Evolutionary conservation across 2,888 invertebrate genomes (phyloP).

Genomic region (Nyleta sp.): DNA sequence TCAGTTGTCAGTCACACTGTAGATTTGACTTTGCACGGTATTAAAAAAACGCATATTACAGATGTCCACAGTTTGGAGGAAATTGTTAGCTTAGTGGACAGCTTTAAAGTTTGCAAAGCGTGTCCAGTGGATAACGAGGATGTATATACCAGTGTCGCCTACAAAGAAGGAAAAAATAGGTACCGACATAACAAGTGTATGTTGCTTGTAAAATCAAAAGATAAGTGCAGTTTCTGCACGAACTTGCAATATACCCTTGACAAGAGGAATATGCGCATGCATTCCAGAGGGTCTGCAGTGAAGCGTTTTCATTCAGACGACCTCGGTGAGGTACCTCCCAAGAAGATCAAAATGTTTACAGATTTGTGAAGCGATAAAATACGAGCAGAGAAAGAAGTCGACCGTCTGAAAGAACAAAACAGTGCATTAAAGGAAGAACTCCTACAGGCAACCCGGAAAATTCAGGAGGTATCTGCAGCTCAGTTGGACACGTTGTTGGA

Average conservation of each 20-base stretch:
- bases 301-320: background rate
- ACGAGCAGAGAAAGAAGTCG: background rate
- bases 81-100: background rate
- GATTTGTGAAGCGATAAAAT: background rate
- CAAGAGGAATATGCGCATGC: background rate
- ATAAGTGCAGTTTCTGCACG: background rate
- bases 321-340: background rate
- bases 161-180: background rate
- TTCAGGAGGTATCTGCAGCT: no score
- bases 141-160: background rate
- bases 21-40: background rate
- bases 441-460: background rate
- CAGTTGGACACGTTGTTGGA: no score
- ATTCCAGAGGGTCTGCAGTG: background rate
- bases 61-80: background rate
- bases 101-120: background rate
- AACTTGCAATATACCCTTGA: background rate
- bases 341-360: background rate
- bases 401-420: background rate
- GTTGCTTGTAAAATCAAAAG: background rate
- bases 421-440: background rate
- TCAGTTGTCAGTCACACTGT: background rate
- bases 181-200: conserved; percentile 1
- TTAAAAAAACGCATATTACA: background rate
- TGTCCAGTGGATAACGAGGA: background rate